Evolutionary conservation across 2,113 vertebrate species (phyloP).

Genomic region (Andinoacara biseriatus): DNA sequence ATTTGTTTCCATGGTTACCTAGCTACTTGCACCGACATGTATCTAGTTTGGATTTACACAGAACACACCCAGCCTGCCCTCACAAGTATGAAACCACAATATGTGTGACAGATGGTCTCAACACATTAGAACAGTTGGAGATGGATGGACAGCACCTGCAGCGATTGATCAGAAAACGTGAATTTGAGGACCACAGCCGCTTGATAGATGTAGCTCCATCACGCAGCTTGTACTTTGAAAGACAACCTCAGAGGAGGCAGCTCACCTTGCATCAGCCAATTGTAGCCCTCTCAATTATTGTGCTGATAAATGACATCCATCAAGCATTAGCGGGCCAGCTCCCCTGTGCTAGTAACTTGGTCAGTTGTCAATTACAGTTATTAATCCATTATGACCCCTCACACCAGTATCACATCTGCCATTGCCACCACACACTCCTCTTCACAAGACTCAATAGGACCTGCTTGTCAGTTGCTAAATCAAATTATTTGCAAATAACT

Average conservation of each 20-base stretch:
- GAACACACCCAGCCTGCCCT: not conserved
- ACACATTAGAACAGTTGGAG: not conserved
- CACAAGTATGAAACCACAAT: not conserved
- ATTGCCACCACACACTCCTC: not conserved
- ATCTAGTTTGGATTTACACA: not conserved
- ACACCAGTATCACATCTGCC: not conserved
- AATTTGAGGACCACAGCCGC: not conserved
- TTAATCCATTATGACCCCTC: constrained; percentile 53
- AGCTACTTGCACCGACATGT: not conserved
- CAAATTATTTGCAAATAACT: constrained; percentile 65
- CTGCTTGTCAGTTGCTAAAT: constrained; percentile 61
- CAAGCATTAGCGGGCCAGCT: constrained; percentile 1
- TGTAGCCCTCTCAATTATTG: constrained; percentile 20
- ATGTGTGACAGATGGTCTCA: not conserved
- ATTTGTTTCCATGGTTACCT: constrained; percentile 12
- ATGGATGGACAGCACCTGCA: constrained; percentile 11
- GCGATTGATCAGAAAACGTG: not conserved
- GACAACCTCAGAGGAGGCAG: constrained; percentile 15
- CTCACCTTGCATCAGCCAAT: not conserved
- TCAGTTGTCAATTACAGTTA: constrained; percentile 61
- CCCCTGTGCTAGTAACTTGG: not conserved
- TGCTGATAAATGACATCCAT: constrained; percentile 56
- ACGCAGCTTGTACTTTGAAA: constrained; percentile 3
- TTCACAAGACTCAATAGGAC: constrained; percentile 11
- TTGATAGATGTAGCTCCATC: constrained; percentile 11